These are phyloP conservation scores for Pitta sordida DNA, from an alignment of 2,113 vertebrate species.

Conservation along the genomic window DNA sequence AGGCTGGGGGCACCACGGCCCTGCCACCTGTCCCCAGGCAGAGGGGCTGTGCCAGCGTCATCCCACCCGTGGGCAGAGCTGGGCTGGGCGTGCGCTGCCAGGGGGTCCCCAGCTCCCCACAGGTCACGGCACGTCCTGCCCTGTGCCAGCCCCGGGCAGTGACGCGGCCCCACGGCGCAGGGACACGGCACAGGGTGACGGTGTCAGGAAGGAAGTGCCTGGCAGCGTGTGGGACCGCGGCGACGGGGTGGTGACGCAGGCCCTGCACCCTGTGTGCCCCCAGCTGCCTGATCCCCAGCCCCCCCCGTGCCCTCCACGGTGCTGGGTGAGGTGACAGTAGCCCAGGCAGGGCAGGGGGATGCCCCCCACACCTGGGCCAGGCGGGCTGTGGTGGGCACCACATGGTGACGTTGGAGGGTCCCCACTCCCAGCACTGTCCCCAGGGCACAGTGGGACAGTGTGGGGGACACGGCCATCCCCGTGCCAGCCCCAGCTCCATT, in stretches of 20 bases:
- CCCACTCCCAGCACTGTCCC: fast-evolving
- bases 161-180: neutral
- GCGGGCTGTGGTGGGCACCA: fast-evolving
- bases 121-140: fast-evolving
- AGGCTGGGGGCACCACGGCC: too few species aligned
- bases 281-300: fast-evolving
- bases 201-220: neutral
- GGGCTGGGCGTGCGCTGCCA: fast-evolving
- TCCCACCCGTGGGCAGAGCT: neutral
- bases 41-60: fast-evolving
- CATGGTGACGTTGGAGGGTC: fast-evolving
- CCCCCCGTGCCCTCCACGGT: fast-evolving
- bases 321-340: neutral
- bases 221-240: neutral
- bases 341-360: neutral
- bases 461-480: neutral
- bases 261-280: neutral
- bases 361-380: too few species aligned
- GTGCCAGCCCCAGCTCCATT: neutral
- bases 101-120: fast-evolving
- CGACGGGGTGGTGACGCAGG: neutral
- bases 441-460: fast-evolving
- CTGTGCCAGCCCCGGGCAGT: neutral
- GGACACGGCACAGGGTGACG: neutral
- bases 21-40: fast-evolving